Percentiles rank a stretch among this genome's conserved stretches.
phyloP scores from a whole-genome alignment of 2,797 vertebrate species.

The Thaleichthys pacificus region DNA sequence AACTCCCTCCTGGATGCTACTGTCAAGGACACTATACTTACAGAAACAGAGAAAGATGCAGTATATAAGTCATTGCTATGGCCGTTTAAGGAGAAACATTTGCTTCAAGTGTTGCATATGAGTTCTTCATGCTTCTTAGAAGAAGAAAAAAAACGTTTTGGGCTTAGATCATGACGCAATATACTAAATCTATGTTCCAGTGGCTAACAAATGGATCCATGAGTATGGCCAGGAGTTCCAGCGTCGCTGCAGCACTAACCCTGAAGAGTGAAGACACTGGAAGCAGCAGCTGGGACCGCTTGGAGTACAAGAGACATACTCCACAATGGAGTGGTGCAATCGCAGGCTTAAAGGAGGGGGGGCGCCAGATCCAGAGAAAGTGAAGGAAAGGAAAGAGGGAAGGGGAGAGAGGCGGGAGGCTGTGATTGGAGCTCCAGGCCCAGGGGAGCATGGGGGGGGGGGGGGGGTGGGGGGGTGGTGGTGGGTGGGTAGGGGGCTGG shows the following conservation, averaged over 20 bases:
- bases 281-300: constrained; percentile 44
- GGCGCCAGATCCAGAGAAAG: neutral
- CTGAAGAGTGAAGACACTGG: constrained; percentile 75
- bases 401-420: constrained; percentile 30
- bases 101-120: neutral
- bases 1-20: constrained; percentile 18
- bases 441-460: constrained; percentile 38
- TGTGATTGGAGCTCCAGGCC: constrained; percentile 54
- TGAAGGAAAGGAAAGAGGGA: constrained; percentile 23
- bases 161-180: neutral
- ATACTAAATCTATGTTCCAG: constrained; percentile 65
- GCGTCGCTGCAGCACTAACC: constrained; percentile 78
- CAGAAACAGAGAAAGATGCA: constrained; percentile 28
- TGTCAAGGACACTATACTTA: constrained; percentile 20
- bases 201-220: constrained; percentile 96
- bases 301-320: constrained; percentile 59
- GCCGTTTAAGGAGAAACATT: constrained; percentile 38
- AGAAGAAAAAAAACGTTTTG: neutral
- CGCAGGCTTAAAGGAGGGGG: constrained; percentile 25
- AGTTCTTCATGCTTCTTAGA: neutral
- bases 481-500: constrained; percentile 33
- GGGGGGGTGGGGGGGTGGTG: constrained; percentile 22
- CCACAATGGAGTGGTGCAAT: constrained; percentile 51
- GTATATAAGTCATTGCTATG: constrained; percentile 37
- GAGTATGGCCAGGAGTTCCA: constrained; percentile 92